Conservation (phyloP, 1,140 invertebrate species). For the Coboldia fuscipes region DNA sequence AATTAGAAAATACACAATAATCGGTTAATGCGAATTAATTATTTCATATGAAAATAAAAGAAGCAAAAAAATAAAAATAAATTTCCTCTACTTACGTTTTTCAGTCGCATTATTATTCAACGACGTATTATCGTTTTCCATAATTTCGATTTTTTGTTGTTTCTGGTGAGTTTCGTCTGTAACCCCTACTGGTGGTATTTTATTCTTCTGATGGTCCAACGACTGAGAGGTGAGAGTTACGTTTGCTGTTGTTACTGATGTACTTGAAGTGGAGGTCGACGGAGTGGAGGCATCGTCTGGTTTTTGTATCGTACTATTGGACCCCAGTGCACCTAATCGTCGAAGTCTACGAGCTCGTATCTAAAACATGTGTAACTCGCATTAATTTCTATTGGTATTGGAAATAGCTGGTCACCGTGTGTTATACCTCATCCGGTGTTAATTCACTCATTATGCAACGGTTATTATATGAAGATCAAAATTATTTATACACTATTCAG, state of each 20-base stretch:
- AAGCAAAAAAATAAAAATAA: slow-evolving; percentile 7
- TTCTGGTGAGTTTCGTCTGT: slow-evolving; percentile 33
- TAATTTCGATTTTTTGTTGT: slow-evolving; percentile 44
- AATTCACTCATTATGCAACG: slow-evolving; percentile 54
- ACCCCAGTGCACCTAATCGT: slow-evolving; percentile 30
- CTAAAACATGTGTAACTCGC: slow-evolving; percentile 19
- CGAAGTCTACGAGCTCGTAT: slow-evolving; percentile 44
- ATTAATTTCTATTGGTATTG: background rate
- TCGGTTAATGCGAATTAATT: too few species aligned
- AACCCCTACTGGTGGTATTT: slow-evolving; percentile 16
- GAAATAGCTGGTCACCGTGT: background rate
- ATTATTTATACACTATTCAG: too few species aligned
- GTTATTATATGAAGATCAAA: too few species aligned
- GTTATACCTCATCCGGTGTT: slow-evolving; percentile 43
- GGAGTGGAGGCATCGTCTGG: slow-evolving; percentile 13
- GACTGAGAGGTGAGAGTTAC: slow-evolving; percentile 20
- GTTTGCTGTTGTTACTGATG: slow-evolving; percentile 10
- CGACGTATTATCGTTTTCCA: slow-evolving; percentile 20
- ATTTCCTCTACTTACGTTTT: slow-evolving; percentile 7
- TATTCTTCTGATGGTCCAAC: slow-evolving; percentile 21
- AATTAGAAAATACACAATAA: too few species aligned
- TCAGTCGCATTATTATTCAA: background rate
- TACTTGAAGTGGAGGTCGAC: slow-evolving; percentile 10
- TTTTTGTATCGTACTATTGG: slow-evolving; percentile 15
- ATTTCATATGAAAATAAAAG: too few species aligned